phyloP scores from a whole-genome alignment of 2,888 invertebrate species.

The Agrotis ipsilon region DNA sequence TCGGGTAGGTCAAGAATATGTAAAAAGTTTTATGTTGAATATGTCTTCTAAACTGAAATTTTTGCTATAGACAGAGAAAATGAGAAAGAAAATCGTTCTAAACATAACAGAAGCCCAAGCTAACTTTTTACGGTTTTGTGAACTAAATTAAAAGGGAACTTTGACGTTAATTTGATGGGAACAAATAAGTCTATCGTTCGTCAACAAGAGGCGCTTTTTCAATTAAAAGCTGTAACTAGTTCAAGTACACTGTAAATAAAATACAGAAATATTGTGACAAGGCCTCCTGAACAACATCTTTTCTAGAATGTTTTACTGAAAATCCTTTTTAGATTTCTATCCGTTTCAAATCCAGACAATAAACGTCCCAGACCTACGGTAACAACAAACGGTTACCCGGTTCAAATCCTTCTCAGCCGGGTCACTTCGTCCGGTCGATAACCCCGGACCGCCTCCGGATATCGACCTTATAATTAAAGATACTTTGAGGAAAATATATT shows the following conservation, averaged over 20 bases:
- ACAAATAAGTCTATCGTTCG: too few species aligned
- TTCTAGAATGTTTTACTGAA: not conserved
- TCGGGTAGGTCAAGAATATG: too few species aligned
- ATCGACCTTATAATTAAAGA: slow-evolving; percentile 62
- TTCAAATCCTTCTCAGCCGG: slow-evolving; percentile 66
- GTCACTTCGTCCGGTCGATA: slow-evolving; percentile 71
- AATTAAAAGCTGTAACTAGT: too few species aligned
- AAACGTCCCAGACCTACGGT: slow-evolving; percentile 62
- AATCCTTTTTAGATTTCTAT: slow-evolving; percentile 36
- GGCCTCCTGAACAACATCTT: not conserved
- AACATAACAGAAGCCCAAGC: not conserved
- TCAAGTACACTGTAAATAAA: too few species aligned
- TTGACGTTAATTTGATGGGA: too few species aligned
- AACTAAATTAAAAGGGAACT: too few species aligned
- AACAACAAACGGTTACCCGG: slow-evolving; percentile 65
- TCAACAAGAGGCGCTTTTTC: too few species aligned
- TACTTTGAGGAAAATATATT: slow-evolving; percentile 48
- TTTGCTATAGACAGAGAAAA: not conserved
- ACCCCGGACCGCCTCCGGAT: slow-evolving; percentile 64
- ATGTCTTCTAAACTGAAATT: not conserved
- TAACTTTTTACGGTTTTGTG: too few species aligned
- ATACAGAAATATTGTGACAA: too few species aligned
- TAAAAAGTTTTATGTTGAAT: not conserved
- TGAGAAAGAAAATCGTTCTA: not conserved
- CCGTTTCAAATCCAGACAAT: slow-evolving; percentile 42